Evolutionary conservation across 2,113 vertebrate genomes (phyloP).

Genomic region (Megaleporinus macrocephalus): DNA sequence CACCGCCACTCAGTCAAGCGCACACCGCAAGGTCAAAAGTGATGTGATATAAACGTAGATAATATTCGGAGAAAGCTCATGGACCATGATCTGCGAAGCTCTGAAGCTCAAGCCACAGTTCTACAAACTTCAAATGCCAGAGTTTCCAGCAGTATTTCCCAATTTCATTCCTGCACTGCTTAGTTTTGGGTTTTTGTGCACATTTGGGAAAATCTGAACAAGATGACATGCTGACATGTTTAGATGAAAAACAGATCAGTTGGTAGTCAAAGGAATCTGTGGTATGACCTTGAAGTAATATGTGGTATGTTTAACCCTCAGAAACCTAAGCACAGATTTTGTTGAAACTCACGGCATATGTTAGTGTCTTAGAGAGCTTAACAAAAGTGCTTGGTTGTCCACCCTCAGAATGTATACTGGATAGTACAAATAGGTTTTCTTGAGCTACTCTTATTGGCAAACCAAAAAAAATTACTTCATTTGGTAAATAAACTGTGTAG

Average conservation of each 20-base stretch:
- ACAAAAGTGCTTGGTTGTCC: no score
- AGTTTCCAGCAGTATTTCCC: neutral
- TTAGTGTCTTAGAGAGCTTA: no score
- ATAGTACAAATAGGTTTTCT: no score
- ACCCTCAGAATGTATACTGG: no score
- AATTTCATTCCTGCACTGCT: no score
- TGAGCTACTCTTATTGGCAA: no score
- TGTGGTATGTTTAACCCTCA: neutral
- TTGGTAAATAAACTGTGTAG: no score
- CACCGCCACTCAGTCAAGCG: neutral
- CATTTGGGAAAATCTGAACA: neutral
- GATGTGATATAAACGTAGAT: neutral
- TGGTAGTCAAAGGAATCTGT: neutral
- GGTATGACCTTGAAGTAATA: neutral
- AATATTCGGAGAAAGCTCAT: neutral
- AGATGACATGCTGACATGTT: neutral
- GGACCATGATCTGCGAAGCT: neutral
- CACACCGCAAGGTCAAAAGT: neutral
- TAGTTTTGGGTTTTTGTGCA: neutral
- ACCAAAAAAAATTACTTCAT: no score
- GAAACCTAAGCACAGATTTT: no score
- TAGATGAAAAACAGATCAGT: neutral
- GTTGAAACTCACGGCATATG: no score
- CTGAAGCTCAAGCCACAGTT: neutral
- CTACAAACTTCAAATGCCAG: slow-evolving; percentile 10